Base-by-base conservation (phyloP, 1,140 invertebrate genomes). In the Diabrotica undecimpunctata region DNA sequence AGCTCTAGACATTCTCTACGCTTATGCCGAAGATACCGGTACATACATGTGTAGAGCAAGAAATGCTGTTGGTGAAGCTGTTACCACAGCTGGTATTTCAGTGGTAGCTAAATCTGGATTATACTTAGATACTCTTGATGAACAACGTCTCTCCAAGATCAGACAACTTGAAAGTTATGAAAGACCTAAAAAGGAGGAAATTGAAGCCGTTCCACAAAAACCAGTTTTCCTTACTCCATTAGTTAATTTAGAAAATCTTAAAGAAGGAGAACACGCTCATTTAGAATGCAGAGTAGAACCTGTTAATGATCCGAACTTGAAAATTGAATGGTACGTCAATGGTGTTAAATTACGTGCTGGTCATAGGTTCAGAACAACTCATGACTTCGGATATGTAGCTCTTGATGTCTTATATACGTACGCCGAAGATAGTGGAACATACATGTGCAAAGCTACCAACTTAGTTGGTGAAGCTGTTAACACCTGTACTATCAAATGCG, bases 311-410 rank as follows among this genome's bases (percentile, higher is more conserved):
- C 88, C 96, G 2, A 92, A 95, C 70, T 84, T 99, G 71, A 92
- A 90, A 78, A 94, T 99, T 61, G 94, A 98, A 82, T 99, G 97
- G 97, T 97, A 90, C 81, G 87, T 91, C 55, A 94, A 97, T 81
- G 93, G 92, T 62, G 84, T 90, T 64, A 86, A 87, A 66, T 84
- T 93, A 66, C 86, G 86, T 66, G 85, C 88, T 14, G 93, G 93
- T n/a, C 92, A 94, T 77, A 87, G 92, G 62, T 95, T 91, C 81
- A 88, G 92, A 76, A 95, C 92, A 35, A 93, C 92, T 14, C 93
- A 97, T 80, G 95, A 98, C 76, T 97, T 98, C 78, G 95, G 95
- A 41, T 97, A 97, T 78, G 95, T 98, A 39, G 92, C 94, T 55
- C 83, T 98, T 62, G 95, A 98, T 78, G 92, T 98, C 73, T 81